Evolutionary conservation across 2,888 invertebrate species (phyloP).

Genomic region (Melolontha melolontha): DNA sequence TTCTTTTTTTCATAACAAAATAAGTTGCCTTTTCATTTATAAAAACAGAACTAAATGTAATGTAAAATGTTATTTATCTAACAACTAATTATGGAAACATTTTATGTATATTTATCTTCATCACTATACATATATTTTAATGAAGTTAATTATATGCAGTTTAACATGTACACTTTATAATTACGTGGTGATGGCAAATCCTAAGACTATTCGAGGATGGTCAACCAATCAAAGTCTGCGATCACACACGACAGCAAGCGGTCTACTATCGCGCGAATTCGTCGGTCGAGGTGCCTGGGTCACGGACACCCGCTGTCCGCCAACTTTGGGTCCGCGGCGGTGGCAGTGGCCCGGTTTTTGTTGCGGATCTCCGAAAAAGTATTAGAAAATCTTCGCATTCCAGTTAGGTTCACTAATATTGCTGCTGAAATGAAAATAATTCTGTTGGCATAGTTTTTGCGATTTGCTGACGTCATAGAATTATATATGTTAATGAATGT

Average conservation of each 20-base stretch:
- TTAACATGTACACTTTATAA: too few relatives aligned
- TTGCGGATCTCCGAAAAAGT: slow-evolving; percentile 25
- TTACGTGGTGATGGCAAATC: neutral
- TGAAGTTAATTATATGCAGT: too few relatives aligned
- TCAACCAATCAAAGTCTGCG: slow-evolving; percentile 2
- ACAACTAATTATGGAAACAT: neutral
- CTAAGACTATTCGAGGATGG: slow-evolving; percentile 4
- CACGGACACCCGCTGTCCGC: slow-evolving; percentile 50
- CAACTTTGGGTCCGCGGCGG: slow-evolving; percentile 34
- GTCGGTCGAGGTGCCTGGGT: slow-evolving; percentile 40
- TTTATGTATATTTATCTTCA: neutral
- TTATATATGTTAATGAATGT: slow-evolving; percentile 1
- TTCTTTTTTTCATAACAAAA: too few relatives aligned
- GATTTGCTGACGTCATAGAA: slow-evolving; percentile 7
- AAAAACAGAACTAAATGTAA: too few relatives aligned
- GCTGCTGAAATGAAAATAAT: neutral
- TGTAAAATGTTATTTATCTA: too few relatives aligned
- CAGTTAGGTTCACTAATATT: slow-evolving; percentile 10
- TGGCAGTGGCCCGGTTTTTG: slow-evolving; percentile 43
- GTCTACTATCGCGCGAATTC: slow-evolving; percentile 30
- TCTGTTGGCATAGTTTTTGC: slow-evolving; percentile 30
- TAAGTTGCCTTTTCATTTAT: too few relatives aligned
- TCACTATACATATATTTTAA: neutral
- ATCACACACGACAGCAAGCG: neutral
- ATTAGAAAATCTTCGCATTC: slow-evolving; percentile 35